A percentile compares a stretch with the other conserved stretches of the same genome.
Evolutionary conservation across 2,888 invertebrate genomes (phyloP).

Genomic region (Shargacucullia verbasci): DNA sequence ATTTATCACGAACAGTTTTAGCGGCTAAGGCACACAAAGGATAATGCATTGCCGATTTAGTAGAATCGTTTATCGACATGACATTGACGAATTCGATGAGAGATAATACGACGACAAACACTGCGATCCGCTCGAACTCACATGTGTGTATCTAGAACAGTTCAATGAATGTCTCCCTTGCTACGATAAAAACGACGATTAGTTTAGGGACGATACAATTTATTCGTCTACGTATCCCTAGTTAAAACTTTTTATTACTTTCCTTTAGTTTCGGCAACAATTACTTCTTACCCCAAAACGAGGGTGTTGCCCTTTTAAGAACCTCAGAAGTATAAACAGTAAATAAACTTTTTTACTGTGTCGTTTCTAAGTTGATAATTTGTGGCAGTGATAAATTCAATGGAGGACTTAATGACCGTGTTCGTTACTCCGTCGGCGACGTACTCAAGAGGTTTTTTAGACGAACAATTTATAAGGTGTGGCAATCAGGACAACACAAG

Average conservation of each 20-base stretch:
- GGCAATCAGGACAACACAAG: conserved; percentile 62
- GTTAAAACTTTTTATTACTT: conserved; percentile 64
- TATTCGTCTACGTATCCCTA: conserved; percentile 58
- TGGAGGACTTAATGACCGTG: conserved; percentile 63
- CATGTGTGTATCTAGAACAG: conserved; percentile 39
- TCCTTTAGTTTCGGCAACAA: conserved; percentile 52
- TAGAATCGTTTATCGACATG: conserved; percentile 73
- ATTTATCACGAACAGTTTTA: conserved; percentile 81
- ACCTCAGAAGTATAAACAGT: conserved; percentile 57
- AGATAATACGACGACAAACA: conserved; percentile 60
- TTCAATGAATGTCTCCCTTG: conserved; percentile 27
- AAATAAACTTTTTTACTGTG: conserved; percentile 52
- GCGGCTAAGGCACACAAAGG: conserved; percentile 74
- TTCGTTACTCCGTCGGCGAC: conserved; percentile 62
- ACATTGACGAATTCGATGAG: conserved; percentile 74
- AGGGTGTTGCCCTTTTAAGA: conserved; percentile 50
- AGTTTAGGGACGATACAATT: conserved; percentile 60
- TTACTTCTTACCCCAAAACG: conserved; percentile 48
- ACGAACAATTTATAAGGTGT: conserved; percentile 62
- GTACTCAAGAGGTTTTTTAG: conserved; percentile 62
- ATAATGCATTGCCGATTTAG: conserved; percentile 74
- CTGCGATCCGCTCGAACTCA: conserved; percentile 30
- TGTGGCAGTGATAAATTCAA: conserved; percentile 66
- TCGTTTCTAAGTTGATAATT: conserved; percentile 62
- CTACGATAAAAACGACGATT: conserved; percentile 49